These are phyloP conservation scores for Phalera bucephala DNA, from an alignment of 2,888 invertebrate genomes.

Conservation along the genomic window DNA sequence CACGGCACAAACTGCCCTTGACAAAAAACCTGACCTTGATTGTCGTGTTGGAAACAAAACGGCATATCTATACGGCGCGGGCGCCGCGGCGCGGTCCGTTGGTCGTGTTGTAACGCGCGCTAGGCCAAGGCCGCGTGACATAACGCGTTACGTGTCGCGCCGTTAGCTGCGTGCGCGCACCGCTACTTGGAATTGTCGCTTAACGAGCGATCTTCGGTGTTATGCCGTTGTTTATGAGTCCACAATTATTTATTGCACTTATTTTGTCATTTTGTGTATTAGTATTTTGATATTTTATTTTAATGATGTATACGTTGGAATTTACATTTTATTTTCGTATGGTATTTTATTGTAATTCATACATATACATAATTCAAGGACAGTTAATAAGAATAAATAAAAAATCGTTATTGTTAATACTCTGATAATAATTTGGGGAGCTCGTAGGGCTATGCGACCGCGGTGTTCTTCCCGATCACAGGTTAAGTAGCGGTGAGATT, in stretches of 20 bases:
- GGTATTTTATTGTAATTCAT: too few relatives aligned
- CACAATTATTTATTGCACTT: background rate
- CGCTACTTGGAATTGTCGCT: conserved; percentile 25
- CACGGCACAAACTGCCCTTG: background rate
- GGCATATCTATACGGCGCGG: conserved; percentile 37
- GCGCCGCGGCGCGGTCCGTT: conserved; percentile 40
- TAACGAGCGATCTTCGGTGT: background rate
- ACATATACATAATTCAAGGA: too few relatives aligned
- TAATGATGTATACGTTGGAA: too few relatives aligned
- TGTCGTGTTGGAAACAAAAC: conserved; percentile 34
- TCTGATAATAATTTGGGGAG: too few relatives aligned
- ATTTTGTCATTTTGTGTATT: too few relatives aligned
- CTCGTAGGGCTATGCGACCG: too few relatives aligned
- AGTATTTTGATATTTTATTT: too few relatives aligned
- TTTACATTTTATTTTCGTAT: too few relatives aligned
- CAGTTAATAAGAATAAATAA: too few relatives aligned
- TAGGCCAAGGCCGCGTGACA: conserved; percentile 76
- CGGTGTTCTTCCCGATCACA: too few relatives aligned
- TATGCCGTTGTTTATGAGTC: background rate
- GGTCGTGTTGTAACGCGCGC: conserved; percentile 54
- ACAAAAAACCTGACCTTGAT: conserved; percentile 27
- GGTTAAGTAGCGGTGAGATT: too few relatives aligned
- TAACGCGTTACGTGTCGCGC: conserved; percentile 45
- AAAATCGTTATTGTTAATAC: too few relatives aligned
- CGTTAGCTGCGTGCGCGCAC: conserved; percentile 30